A percentile compares a stretch with the other conserved stretches of the same genome.
Conservation (phyloP, 2,888 invertebrate species). For the Neria commutata region DNA sequence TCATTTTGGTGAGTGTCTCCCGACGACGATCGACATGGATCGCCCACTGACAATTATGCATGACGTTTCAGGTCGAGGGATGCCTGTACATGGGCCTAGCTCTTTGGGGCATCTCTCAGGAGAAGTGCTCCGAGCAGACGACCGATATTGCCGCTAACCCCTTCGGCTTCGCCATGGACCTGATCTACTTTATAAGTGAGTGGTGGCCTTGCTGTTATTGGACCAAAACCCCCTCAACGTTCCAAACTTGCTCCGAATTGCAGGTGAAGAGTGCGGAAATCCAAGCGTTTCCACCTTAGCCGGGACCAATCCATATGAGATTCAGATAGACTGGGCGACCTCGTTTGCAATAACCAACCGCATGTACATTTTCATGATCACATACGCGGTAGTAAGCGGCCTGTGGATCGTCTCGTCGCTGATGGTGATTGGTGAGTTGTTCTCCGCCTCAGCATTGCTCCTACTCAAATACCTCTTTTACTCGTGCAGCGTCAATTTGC, state of each 20-base stretch:
- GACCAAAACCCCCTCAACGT: not conserved
- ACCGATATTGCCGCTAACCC: constrained; percentile 39
- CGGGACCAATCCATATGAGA: too few species aligned
- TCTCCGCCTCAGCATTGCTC: not conserved
- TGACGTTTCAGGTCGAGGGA: constrained; percentile 54
- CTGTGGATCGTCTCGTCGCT: constrained; percentile 52
- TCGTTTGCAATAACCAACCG: constrained; percentile 45
- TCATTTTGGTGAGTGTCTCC: constrained; percentile 49
- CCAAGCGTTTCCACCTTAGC: constrained; percentile 32
- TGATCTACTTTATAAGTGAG: constrained; percentile 53
- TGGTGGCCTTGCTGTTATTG: constrained; percentile 5
- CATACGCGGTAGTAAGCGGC: constrained; percentile 49
- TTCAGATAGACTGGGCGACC: constrained; percentile 45
- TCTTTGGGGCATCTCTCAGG: constrained; percentile 49
- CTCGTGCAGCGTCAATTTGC: constrained; percentile 46
- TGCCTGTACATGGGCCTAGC: constrained; percentile 46
- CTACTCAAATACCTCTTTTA: constrained; percentile 2
- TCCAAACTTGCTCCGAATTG: constrained; percentile 3
- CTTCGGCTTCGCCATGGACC: constrained; percentile 49
- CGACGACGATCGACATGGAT: too few species aligned
- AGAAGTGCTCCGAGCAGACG: constrained; percentile 39
- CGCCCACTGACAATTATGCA: too few species aligned
- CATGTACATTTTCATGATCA: constrained; percentile 48
- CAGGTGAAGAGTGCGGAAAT: constrained; percentile 44
- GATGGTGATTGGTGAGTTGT: constrained; percentile 49